A percentile compares a stretch with the other conserved stretches of the same genome.
Conservation (phyloP, 2,113 vertebrate species). For the Sapayoa aenigma region DNA sequence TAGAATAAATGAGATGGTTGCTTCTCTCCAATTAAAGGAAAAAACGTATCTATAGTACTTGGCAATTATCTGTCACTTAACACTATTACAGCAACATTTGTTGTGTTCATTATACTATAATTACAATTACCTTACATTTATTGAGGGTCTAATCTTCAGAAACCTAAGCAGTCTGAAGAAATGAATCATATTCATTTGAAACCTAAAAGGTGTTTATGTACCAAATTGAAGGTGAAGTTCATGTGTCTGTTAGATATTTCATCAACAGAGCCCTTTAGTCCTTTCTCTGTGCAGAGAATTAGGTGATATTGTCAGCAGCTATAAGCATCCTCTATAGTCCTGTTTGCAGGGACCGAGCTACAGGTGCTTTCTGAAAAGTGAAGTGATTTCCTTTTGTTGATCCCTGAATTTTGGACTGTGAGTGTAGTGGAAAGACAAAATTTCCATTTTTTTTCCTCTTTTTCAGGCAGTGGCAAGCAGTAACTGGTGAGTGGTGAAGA, state of each 20-base stretch:
- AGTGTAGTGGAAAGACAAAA: neutral
- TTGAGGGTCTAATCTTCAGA: neutral
- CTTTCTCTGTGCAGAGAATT: neutral
- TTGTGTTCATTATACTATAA: slow-evolving; percentile 39
- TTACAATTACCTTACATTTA: slow-evolving; percentile 32
- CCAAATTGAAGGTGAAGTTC: neutral
- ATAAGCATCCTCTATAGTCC: neutral
- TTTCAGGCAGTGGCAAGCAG: neutral
- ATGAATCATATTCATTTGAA: neutral
- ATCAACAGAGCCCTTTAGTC: neutral
- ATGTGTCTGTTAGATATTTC: neutral
- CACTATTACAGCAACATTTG: slow-evolving; percentile 23
- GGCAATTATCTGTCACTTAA: slow-evolving; percentile 59
- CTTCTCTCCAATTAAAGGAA: slow-evolving; percentile 61
- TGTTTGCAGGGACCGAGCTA: neutral
- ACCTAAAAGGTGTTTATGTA: neutral
- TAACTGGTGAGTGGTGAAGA: neutral
- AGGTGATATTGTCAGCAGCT: neutral
- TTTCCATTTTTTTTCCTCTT: neutral
- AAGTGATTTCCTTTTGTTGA: neutral
- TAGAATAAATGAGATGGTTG: slow-evolving; percentile 55
- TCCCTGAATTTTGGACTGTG: neutral
- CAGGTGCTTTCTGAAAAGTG: neutral
- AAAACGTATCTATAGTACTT: slow-evolving; percentile 29
- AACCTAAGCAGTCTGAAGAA: neutral